Percentiles rank a stretch among this genome's conserved stretches.
Evolutionary conservation across 2,797 vertebrate genomes (phyloP).

Genomic region (Crocidura indochinensis): DNA sequence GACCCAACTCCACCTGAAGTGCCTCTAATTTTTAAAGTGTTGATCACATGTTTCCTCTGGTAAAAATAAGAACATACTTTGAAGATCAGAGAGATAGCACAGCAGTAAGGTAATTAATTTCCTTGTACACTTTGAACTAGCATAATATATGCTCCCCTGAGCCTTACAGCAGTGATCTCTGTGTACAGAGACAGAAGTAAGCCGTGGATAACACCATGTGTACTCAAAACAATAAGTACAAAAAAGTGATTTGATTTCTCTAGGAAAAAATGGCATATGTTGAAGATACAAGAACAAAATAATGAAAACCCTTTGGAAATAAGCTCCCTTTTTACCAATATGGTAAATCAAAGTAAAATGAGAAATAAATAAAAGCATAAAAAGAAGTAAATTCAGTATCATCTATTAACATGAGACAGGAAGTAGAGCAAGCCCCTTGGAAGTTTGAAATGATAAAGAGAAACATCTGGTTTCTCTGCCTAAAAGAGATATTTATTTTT

Average conservation of each 20-base stretch:
- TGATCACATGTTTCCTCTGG: not conserved
- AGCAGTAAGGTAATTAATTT: too few relatives aligned
- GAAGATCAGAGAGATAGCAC: too few relatives aligned
- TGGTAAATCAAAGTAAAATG: slow-evolving; percentile 68
- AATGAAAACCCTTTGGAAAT: slow-evolving; percentile 42
- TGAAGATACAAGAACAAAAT: slow-evolving; percentile 21
- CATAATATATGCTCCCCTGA: too few relatives aligned
- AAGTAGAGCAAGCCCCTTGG: not conserved
- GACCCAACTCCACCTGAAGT: too few relatives aligned
- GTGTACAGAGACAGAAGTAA: too few relatives aligned
- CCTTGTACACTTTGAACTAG: too few relatives aligned
- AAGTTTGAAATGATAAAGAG: not conserved
- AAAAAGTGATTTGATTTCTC: slow-evolving; percentile 51
- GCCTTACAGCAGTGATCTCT: too few relatives aligned
- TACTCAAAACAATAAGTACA: too few relatives aligned
- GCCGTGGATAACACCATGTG: too few relatives aligned
- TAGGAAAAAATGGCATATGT: slow-evolving; percentile 42
- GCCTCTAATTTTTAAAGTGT: too few relatives aligned
- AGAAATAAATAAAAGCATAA: slow-evolving; percentile 36
- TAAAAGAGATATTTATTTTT: slow-evolving; percentile 40
- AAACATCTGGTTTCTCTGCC: not conserved
- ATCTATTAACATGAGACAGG: not conserved
- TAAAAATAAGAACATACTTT: slow-evolving; percentile 50
- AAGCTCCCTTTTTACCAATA: slow-evolving; percentile 15
- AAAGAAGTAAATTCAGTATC: slow-evolving; percentile 25